These are phyloP conservation scores for Bhutanitis thaidina DNA, from an alignment of 2,888 invertebrate species.

Conservation along the genomic window DNA sequence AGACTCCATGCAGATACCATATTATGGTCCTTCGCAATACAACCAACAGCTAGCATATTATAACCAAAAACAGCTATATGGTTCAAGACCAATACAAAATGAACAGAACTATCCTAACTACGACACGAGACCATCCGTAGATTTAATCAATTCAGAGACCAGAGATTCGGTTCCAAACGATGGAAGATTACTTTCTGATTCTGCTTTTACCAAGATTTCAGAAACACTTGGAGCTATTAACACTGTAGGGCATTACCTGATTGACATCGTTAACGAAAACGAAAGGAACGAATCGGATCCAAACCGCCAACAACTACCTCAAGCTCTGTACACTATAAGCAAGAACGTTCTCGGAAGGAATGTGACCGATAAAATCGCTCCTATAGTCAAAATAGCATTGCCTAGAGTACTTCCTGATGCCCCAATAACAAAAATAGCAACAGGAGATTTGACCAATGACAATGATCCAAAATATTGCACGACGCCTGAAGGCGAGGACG, in stretches of 20 bases:
- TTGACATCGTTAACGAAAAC: constrained; percentile 85
- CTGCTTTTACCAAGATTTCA: constrained; percentile 81
- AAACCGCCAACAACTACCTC: constrained; percentile 77
- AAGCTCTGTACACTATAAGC: constrained; percentile 88
- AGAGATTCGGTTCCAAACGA: constrained; percentile 46
- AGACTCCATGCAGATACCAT: constrained; percentile 33
- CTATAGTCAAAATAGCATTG: constrained; percentile 79
- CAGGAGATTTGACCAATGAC: constrained; percentile 54
- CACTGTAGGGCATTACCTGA: constrained; percentile 90
- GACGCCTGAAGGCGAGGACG: constrained; percentile 89
- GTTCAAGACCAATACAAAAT: constrained; percentile 29
- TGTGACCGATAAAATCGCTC: constrained; percentile 89
- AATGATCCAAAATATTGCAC: constrained; percentile 84
- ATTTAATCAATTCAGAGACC: constrained; percentile 43
- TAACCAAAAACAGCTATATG: constrained; percentile 26
- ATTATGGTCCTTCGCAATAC: constrained; percentile 12
- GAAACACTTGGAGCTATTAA: constrained; percentile 89
- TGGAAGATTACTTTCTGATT: constrained; percentile 79
- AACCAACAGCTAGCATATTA: constrained; percentile 26
- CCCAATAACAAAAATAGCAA: constrained; percentile 64
- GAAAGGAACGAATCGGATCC: constrained; percentile 66
- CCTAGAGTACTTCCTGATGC: constrained; percentile 66
- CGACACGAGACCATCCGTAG: constrained; percentile 44
- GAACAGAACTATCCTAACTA: constrained; percentile 31
- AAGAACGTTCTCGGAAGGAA: constrained; percentile 87